Evolutionary conservation across 2,113 vertebrate genomes (phyloP), one percentile per base, ranked within the genome.

Genomic region (Callipepla squamata): DNA sequence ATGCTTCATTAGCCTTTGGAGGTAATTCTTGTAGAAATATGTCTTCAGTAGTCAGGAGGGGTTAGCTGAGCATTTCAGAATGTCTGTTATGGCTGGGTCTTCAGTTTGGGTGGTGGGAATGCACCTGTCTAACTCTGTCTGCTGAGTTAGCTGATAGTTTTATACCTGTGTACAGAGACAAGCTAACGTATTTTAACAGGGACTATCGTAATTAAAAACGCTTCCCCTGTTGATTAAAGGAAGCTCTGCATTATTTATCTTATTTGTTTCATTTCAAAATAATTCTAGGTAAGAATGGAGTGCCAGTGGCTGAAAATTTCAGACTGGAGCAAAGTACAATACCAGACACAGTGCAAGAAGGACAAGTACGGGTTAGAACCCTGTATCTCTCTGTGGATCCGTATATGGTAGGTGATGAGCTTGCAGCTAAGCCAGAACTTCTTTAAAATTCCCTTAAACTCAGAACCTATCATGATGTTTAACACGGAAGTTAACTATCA

Each of bases 351-450:
- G 82, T 99, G 75, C 94, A 93, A 42, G 97, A 94, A 1, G 99
- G 98, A 62, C 98, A 99, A 77, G 98, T 99, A 40, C 93, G 96
- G 66, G 98, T 98, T 83, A 97, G 97, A 96, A 99, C 99, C 19
- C 96, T 98, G n/a, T 99, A 98, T 94, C 98, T 99, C 21, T 99
- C 99, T 74, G 99, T 99, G 92, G 99, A 99, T 93, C 99, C 99
- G 28, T 99, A 99, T 95, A 99, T 99, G 99, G 99, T 99, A 97
- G 91, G 97, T 95, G 69, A 28, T 57, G 22, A 23, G 59, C 38
- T 72, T 67, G 5, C 20, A 20, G 2, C 26, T 67, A 58, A 87
- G 51, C 30, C 34, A 69, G 38, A 59, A 32, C 53, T 47, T 40
- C 40, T 77, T 88, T 34, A 12, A 73, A 21, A 78, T 13, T 55